Base-by-base conservation (phyloP, 2,888 invertebrate species). In the Nemotelus nigrinus region DNA sequence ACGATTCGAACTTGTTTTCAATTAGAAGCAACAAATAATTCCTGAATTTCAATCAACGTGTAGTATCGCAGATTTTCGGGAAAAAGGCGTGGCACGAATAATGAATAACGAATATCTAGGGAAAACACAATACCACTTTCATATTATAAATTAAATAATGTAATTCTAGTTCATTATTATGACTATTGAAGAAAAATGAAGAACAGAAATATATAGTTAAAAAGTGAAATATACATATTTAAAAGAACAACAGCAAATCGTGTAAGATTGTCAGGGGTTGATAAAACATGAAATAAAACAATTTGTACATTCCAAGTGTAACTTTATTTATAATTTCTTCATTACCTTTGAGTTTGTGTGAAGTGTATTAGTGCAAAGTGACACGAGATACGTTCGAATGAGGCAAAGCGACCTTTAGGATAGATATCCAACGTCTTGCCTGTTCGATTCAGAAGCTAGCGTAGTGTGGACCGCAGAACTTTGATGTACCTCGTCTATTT, bases 271-370 rank as follows among this genome's bases (percentile, higher is more conserved):
- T 65, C 74, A 77, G 78, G 77, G 77, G 77, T 77, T 71, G 78
- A 77, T 78, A 72, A 63, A 77, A 72, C 67, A 58, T 78, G 72
- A 78, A 72, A 78, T 74, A 78, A 72, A 78, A 72, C 72, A 78
- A 78, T 78, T 78, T 78, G 78, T 78, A 78, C 78, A 78, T 78
- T 78, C 78, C 78, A 78, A 78, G 77, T 78, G 78, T 77, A 77
- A 78, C 76, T 76, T 78, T 75, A 75, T 78, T 78, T 75, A 47
- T 68, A n/a, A 2, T 6, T 64, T 25, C 25, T 25, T 25, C 25
- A 1, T 25, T 25, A 57, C 10, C 57, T 57, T 57, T 10, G 57
- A 57, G 25, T 25, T 25, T 25, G 25, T 25, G 25, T 25, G 25
- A 25, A 25, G 25, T 25, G 25, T 25, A 25, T 25, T 25, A 25